Conservation (phyloP, 1,140 invertebrate genomes). For the Drosophila arawakana region DNA sequence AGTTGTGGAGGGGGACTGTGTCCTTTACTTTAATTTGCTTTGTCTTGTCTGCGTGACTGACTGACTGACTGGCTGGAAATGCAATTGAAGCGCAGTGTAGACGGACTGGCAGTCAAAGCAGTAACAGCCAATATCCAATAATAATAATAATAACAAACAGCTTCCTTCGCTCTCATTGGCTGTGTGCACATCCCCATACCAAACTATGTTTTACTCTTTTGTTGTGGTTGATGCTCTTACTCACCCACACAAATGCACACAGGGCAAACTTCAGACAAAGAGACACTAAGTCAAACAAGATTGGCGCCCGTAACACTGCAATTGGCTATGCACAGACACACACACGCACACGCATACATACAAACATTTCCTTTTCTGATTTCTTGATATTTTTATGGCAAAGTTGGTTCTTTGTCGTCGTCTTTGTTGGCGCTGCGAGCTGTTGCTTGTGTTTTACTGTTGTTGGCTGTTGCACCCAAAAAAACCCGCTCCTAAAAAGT, state of each 20-base stretch:
- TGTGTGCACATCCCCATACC: conserved; percentile 4
- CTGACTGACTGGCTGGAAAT: conserved; percentile 25
- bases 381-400: conserved; percentile 50
- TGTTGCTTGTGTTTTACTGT: conserved; percentile 17
- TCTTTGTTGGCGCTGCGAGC: conserved; percentile 55
- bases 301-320: conserved; percentile 32
- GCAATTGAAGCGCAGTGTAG: conserved; percentile 44
- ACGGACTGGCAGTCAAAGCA: conserved; percentile 34
- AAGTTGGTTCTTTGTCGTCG: conserved; percentile 72
- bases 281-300: conserved; percentile 56
- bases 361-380: conserved; percentile 42
- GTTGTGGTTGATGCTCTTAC: conserved; percentile 39
- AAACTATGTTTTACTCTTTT: conserved; percentile 34
- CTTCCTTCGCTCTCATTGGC: conserved; percentile 41
- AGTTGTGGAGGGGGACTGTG: conserved; percentile 4
- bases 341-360: background rate
- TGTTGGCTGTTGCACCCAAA: conserved; percentile 5
- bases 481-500: conserved; percentile 57
- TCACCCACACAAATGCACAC: conserved; percentile 22
- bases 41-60: conserved; percentile 17
- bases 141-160: conserved; percentile 32
- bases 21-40: conserved; percentile 26
- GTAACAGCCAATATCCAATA: conserved; percentile 37
- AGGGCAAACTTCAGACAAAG: conserved; percentile 50
- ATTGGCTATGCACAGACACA: conserved; percentile 16